Base-by-base conservation (phyloP, 2,888 invertebrate genomes). In the Lysandra coridon region DNA sequence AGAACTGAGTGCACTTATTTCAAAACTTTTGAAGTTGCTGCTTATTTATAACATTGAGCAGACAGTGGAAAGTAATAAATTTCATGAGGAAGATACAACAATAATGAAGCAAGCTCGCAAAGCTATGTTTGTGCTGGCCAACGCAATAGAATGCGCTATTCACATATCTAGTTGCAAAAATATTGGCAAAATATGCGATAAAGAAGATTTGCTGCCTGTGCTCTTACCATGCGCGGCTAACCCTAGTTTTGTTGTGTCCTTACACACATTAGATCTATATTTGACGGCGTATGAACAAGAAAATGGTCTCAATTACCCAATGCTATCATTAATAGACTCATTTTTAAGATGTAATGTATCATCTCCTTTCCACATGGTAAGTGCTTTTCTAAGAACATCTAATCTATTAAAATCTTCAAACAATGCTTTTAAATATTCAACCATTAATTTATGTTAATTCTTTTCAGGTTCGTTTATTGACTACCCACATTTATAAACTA, bases 401-500 rank as follows among this genome's bases (percentile, higher is more conserved):
- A 1, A 57, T 57, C 57, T 57, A 57, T 57, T 53, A 53, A 53
- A 53, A 14, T 14, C 53, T 53, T 14, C 14, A 57, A 57, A 57
- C 14, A 57, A 17, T 57, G 57, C 4, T 57, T 57, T 57, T 0
- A 57, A 57, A 53, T 14, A 53, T 53, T 14, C 53, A 53, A 12
- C 12, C 44, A 44, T 10, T 44, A 23, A 74, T 40, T 10, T 40
- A 73, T 79, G 49, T 80, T 60, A 40, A n/a, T n/a, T 81, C 40
- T 83, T 95, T 93, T 83, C 85, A 96, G 96, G 92, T 97, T 2
- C 96, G 98, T 30, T 91, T 97, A 30, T 89, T 97, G 79, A 96
- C 97, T 1, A 95, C 97, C 0, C 97, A 98, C 84, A 96, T 98
- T 76, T 96, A 98, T 85, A 95, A 96, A 60, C 88, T 96, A 37